Evolutionary conservation across 2,888 invertebrate genomes (phyloP), one percentile per base, ranked within the genome.

Genomic region (Halocaridina rubra): DNA sequence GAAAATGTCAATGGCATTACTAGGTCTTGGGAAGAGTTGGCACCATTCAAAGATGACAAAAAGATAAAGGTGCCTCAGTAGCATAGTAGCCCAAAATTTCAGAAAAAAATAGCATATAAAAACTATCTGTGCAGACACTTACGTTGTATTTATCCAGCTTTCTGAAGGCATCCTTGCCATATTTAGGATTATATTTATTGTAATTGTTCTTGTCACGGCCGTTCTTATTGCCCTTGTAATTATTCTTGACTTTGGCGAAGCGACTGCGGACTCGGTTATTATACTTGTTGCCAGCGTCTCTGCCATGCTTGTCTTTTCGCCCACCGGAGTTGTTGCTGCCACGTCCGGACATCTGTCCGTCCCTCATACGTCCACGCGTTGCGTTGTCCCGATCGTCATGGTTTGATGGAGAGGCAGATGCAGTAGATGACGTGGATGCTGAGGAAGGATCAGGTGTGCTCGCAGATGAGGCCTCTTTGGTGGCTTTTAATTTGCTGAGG

Each of bases 401-500:
- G 46, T 61, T 46, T n/a, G 72, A 72, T 4, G 72, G 33, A 39
- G 78, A 64, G 19, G 78, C 27, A 16, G 32, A 32, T 10, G 67
- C 16, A 67, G 85, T 74, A 30, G 87, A 79, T 82, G 88, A 88
- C 69, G 88, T 84, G 74, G 72, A 64, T 16, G 79, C 46, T 29
- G 78, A 24, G 46, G 79, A 30, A 2, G 72, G 8, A 1, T 71
- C 74, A 22, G 85, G 59, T 30, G 86, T 76, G 79, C 72, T 76
- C 84, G 89, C 89, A 76, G 91, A 91, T 86, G 90, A 90, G 89
- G 93, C 93, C 89, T 93, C 93, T 88, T 93, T 91, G 24, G 93
- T 93, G 86, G 93, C 93, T 90, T 94, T 93, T 90, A 94, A 94
- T 90, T 94, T 94, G 90, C 91, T 93, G 92, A 93, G 93, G 90